A percentile compares a stretch with the other conserved stretches of the same genome.
These are phyloP conservation scores for Luffia ferchaultella DNA, from an alignment of 2,888 invertebrate genomes.

Conservation along the genomic window DNA sequence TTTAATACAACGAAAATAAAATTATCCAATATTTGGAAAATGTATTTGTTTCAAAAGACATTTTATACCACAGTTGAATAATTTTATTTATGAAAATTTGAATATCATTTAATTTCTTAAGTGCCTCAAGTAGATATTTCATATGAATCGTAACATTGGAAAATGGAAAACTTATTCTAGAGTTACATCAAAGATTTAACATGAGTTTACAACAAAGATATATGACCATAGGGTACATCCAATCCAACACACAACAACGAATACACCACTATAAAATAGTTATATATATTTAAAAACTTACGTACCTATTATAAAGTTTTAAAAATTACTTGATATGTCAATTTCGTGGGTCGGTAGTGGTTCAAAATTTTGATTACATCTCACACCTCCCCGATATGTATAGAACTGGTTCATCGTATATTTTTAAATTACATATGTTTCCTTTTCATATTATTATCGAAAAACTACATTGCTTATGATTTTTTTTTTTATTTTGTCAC, in stretches of 20 bases:
- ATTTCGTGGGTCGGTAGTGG: slow-evolving; percentile 24
- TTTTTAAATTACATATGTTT: background rate
- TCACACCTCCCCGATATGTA: slow-evolving; percentile 36
- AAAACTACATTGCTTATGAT: too few relatives aligned
- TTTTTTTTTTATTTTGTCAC: too few relatives aligned
- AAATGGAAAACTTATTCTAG: background rate
- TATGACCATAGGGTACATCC: slow-evolving; percentile 18
- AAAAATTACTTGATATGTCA: background rate
- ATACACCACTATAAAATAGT: background rate
- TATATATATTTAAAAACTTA: background rate
- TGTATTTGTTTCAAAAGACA: too few relatives aligned
- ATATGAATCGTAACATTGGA: too few relatives aligned
- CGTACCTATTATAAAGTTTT: background rate
- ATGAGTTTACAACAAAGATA: slow-evolving; percentile 40
- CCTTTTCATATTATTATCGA: too few relatives aligned
- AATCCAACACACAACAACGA: background rate
- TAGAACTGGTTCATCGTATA: slow-evolving; percentile 33
- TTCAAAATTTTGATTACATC: slow-evolving; percentile 13
- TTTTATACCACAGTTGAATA: too few relatives aligned
- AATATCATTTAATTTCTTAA: too few relatives aligned
- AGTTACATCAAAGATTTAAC: background rate
- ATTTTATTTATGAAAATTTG: too few relatives aligned
- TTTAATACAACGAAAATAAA: too few relatives aligned
- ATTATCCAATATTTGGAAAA: too few relatives aligned
- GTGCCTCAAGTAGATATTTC: too few relatives aligned